Base-by-base conservation (phyloP, 2,888 invertebrate species). In the Chaitophorus viminalis region DNA sequence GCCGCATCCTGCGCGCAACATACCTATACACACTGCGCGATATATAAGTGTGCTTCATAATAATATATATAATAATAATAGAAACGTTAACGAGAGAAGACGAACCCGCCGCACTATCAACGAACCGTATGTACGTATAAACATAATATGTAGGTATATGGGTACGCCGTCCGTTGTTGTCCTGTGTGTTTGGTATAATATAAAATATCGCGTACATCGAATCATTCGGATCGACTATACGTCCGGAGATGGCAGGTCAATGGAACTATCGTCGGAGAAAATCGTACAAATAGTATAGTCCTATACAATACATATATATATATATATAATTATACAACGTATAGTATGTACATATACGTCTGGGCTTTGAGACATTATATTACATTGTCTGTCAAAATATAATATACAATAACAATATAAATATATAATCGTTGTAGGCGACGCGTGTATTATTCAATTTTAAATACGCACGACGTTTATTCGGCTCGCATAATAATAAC, bases 321-420 rank as follows among this genome's bases (percentile, higher is more conserved):
- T 25, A n/a, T 52, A 52, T 17, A 52, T 52, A 8, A 52, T 52
- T 8, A 6, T 52, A 52, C 52, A 52, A 17, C 2, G 11, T 52
- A 52, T 52, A 8, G 11, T 52, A 9, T n/a, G n/a, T n/a, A n/a
- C 11, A 39, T 39, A 39, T 39, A 1, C 39, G 9, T 39, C 39
- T 39, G 39, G 54, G 17, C 54, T 54, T 29, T n/a, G 68, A 8
- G 70, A 29, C 31, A 70, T 70, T 31, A 31, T 70, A 70, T 70
- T 70, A 70, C 70, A 70, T 70, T 70, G 70, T 70, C 31, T 70
- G 70, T 70, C 29, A 17, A 70, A 60, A 70, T 29, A 70, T 70
- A 29, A 70, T 65, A n/a, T n/a, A n/a, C n/a, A n/a, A n/a, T n/a
- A n/a, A n/a, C n/a, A n/a, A n/a, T n/a, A n/a, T n/a, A n/a, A n/a